Base-by-base conservation (phyloP, 1,140 invertebrate species). In the Zaprionus lachaisei region DNA sequence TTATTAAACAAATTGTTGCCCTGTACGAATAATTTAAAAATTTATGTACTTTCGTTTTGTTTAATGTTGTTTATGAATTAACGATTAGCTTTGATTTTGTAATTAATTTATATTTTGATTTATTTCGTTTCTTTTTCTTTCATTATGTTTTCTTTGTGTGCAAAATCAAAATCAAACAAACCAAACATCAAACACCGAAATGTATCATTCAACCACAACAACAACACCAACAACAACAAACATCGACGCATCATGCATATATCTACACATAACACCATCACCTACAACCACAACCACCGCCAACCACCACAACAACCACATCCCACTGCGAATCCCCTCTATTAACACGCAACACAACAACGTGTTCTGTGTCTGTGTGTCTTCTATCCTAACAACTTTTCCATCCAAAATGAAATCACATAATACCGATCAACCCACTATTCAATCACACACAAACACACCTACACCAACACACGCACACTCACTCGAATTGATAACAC, bases 371-470 rank as follows among this genome's bases (percentile, higher is more conserved):
- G 72, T 72, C 58, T 72, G 85, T 84, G 76, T 81, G 58, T 81
- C 73, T 79, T 58, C 65, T 90, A 56, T 90, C 85, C 85, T 90
- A 90, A 90, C 85, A 82, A 90, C 86, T 85, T 90, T 90, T 89
- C 85, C 82, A 91, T 91, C 73, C 68, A 56, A 78, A 71, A 80
- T 67, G 31, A 72, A 69, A 60, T 34, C 62, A 75, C 64, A 85
- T 26, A 44, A 72, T 41, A 49, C 60, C 66, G 38, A 61, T 47
- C 44, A 41, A 76, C 65, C 65, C 31, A 73, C 57, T 11, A 17
- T 20, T 58, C 31, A 56, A 26, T n/a, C 56, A 75, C 44, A 71
- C 55, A 65, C 26, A 66, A 56, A 63, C 56, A 61, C 64, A 37
- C 17, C 55, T 17, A 63, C 49, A 37, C 17, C 55, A 12, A 63